Conservation (phyloP, 2,888 invertebrate genomes). For the Platycnemis pennipes region DNA sequence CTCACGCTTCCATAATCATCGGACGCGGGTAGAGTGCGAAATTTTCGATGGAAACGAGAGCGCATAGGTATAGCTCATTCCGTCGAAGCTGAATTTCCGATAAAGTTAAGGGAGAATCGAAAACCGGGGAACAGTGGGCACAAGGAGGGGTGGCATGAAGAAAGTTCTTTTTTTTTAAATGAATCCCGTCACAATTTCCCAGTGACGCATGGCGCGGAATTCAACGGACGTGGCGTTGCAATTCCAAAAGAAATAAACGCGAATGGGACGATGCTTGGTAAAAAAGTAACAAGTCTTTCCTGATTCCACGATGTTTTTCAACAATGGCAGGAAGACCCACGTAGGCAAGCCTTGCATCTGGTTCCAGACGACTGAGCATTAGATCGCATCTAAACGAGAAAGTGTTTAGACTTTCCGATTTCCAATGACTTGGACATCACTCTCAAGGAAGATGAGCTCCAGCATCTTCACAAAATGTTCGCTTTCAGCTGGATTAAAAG, state of each 20-base stretch:
- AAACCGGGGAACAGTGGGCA: neutral
- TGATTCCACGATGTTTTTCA: too few species aligned
- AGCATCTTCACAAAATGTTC: too few species aligned
- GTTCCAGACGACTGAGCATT: too few species aligned
- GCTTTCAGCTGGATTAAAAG: too few species aligned
- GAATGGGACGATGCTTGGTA: neutral
- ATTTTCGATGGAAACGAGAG: conserved; percentile 8
- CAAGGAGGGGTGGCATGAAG: neutral
- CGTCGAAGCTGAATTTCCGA: conserved; percentile 4
- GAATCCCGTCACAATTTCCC: neutral
- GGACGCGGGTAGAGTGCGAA: neutral
- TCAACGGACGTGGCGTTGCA: neutral
- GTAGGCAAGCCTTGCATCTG: too few species aligned
- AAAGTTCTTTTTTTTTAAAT: neutral
- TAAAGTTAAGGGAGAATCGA: neutral
- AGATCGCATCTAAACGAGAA: too few species aligned
- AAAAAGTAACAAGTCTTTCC: neutral
- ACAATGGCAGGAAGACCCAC: too few species aligned
- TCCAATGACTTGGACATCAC: too few species aligned
- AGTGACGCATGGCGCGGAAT: too few species aligned
- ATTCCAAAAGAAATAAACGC: neutral
- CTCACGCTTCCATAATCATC: neutral
- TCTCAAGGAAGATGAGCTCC: too few species aligned
- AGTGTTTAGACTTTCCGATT: too few species aligned
- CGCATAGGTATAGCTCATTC: neutral